Base-by-base conservation (phyloP, 2,888 invertebrate genomes). In the Dugesia japonica region DNA sequence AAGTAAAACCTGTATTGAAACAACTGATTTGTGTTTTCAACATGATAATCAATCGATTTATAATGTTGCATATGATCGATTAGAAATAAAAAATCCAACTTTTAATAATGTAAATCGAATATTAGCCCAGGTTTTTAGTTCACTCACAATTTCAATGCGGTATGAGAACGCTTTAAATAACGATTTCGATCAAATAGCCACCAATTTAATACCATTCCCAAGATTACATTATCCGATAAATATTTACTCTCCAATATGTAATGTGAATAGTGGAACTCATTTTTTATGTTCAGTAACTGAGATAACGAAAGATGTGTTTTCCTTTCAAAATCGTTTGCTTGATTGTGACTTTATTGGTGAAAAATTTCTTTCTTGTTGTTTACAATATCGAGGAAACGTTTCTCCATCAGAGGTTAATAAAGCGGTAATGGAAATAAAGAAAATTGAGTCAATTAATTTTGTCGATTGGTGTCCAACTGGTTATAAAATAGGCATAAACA, bases 251-350 rank as follows among this genome's bases (percentile, higher is more conserved):
- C 92, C 92, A 23, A 91, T 92, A 82, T 91, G 92, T 86, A 91
- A 91, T 0, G 91, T 92, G 78, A 92, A 92, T 86, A 92, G 92
- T 86, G 92, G 92, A 7, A 91, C 91, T 87, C 92, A 92, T 84
- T 13, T 7, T 56, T 56, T 56, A n/a, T 23, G 1, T 56, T 56
- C 56, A 4, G 17, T n/a, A 13, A 13, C n/a, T 4, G 20, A 56
- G 17, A 56, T 56, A 13, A 56, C 56, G n/a, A 56, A 56, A 56
- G 56, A 56, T 23, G 4, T 56, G 7, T 56, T 56, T n/a, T 20
- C 56, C 9, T 56, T 56, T 56, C 20, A 56, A 13, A 56, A 56
- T 56, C n/a, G 23, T 7, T 56, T 56, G n/a, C n/a, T 56, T 1
- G 56, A 56, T 7, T 56, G 56, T 56, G 23, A 56, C 17, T 56